These are phyloP conservation scores for Enteromius anoplus DNA, from an alignment of 2,797 vertebrate genomes.

Conservation along the genomic window DNA sequence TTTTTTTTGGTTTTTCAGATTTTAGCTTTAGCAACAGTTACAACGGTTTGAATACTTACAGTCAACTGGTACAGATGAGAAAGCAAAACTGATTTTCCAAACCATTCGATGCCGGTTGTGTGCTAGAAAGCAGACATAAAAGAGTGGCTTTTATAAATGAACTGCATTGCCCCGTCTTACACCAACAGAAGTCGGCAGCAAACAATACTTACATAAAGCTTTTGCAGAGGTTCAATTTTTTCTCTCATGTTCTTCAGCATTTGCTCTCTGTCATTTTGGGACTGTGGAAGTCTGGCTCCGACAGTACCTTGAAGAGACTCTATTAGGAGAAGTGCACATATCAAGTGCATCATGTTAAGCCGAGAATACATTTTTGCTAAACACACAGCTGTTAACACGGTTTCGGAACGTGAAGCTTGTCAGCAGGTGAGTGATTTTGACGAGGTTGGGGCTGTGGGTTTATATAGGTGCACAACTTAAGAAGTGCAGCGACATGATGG, in stretches of 20 bases:
- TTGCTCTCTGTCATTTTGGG: neutral
- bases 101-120: constrained; percentile 28
- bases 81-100: neutral
- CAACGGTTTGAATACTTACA: neutral
- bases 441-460: constrained; percentile 43
- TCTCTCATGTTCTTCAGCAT: neutral
- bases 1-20: neutral
- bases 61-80: neutral
- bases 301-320: neutral
- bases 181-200: neutral
- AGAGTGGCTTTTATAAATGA: neutral
- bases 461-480: constrained; percentile 40
- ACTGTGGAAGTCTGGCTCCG: neutral
- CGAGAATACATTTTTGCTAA: neutral
- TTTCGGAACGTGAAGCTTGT: neutral
- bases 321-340: neutral
- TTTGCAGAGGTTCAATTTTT: constrained; percentile 21
- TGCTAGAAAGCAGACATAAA: constrained; percentile 24
- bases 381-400: neutral
- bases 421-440: neutral
- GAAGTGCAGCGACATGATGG: constrained; percentile 30
- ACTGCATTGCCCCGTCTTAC: neutral
- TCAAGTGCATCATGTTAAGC: neutral
- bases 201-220: constrained; percentile 42
- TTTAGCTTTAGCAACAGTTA: neutral